Evolutionary conservation across 2,888 invertebrate species (phyloP), one percentile per base, ranked within the genome.

Genomic region (Ethmia dodecea): DNA sequence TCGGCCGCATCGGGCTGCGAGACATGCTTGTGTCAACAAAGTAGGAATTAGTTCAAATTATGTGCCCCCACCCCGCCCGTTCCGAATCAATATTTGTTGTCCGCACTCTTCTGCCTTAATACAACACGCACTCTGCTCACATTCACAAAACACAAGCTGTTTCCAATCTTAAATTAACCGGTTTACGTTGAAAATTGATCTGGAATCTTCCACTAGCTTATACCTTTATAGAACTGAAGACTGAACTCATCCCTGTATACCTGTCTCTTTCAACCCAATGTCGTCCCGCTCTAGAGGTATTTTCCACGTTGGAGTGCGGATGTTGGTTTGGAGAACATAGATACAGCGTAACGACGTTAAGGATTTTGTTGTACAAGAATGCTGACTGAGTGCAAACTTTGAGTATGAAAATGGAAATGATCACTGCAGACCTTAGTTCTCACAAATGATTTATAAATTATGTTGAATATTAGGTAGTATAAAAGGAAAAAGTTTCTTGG

Each of bases 61-160:
- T 80, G 74, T 74, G 70, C 78, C 52, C 40, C 45, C 37, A 43
- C 49, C 43, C 51, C 39, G 45, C 57, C 56, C 63, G 53, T 66
- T 67, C 73, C 83, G 81, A 86, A 86, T 86, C 87, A 86, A 86
- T 87, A 86, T 87, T 87, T 87, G 86, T 86, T 77, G 86, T 86
- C 81, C 80, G 84, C 67, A 81, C 86, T 86, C 84, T 84, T 86
- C 86, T 84, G 75, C 76, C 81, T 77, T 83, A 75, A 75, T 83
- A 83, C 70, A 74, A 77, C 81, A 86, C 84, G 84, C 84, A 84
- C 76, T 75, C 73, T 74, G 62, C 74, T 70, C 74, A 74, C 71
- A 74, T 61, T 65, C 48, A 46, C 42, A 28, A n/a, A n/a, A n/a
- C n/a, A n/a, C n/a, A n/a, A n/a, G n/a, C n/a, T 10, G 14, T 6